Evolutionary conservation across 1,140 invertebrate genomes (phyloP).

Genomic region (Cryptotermes secundus): DNA sequence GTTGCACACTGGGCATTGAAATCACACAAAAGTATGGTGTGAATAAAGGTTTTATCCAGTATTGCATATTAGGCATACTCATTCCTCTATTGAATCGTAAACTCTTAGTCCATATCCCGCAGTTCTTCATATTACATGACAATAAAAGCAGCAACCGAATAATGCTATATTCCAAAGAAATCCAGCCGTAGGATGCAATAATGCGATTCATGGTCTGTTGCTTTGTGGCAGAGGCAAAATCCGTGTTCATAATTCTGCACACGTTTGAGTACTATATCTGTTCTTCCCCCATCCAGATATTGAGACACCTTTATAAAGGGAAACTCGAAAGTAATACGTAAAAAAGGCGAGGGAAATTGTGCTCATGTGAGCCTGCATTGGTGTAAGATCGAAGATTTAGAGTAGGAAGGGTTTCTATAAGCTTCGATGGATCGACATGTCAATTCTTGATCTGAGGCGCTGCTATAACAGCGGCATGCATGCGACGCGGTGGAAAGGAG

Average conservation of each 20-base stretch:
- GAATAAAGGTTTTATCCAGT: too few species aligned
- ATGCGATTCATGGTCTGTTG: background rate
- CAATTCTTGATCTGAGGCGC: background rate
- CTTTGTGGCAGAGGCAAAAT: background rate
- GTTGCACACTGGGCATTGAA: too few species aligned
- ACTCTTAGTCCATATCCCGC: too few species aligned
- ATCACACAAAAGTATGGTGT: too few species aligned
- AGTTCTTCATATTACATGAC: background rate
- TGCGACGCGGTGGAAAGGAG: background rate
- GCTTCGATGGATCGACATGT: slow-evolving; percentile 1
- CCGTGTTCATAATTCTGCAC: background rate
- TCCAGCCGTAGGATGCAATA: background rate
- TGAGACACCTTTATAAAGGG: background rate
- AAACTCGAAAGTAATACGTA: background rate
- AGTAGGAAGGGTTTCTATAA: background rate
- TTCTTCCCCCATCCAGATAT: background rate
- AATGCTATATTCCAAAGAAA: background rate
- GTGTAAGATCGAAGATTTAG: background rate
- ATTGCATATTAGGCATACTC: too few species aligned
- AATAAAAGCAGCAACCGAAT: background rate
- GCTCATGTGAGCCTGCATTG: background rate
- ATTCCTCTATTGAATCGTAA: too few species aligned
- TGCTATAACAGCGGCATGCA: background rate
- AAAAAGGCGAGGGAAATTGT: background rate
- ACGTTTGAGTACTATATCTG: background rate